These are phyloP conservation scores for Athripsodes cinereus DNA, from an alignment of 2,888 invertebrate genomes.

Conservation along the genomic window DNA sequence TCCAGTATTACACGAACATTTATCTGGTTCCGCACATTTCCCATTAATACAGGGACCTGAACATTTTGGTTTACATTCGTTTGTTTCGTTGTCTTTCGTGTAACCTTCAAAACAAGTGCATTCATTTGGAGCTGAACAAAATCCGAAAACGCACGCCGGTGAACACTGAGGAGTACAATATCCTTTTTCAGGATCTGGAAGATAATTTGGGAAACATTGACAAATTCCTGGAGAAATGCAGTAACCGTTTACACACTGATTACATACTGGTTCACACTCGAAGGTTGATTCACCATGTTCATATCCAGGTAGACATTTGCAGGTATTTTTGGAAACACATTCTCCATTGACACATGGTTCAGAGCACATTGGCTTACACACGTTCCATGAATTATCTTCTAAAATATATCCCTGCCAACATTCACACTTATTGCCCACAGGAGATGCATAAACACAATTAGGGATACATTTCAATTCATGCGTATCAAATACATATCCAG, in stretches of 20 bases:
- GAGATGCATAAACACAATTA: not conserved
- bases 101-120: conserved; percentile 14
- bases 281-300: not conserved
- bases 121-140: conserved; percentile 31
- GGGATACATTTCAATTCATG: not conserved
- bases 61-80: conserved; percentile 4
- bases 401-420: conserved; percentile 6
- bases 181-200: not conserved
- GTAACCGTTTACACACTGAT: not conserved
- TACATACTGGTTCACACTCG: conserved; percentile 3
- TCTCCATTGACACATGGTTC: conserved; percentile 23
- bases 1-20: conserved; percentile 12
- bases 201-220: conserved; percentile 5
- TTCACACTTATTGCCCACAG: conserved; percentile 3
- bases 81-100: not conserved
- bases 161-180: conserved; percentile 23
- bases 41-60: conserved; percentile 4
- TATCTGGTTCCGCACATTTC: conserved; percentile 15
- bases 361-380: conserved; percentile 28
- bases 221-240: conserved; percentile 18
- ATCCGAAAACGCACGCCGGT: conserved; percentile 22
- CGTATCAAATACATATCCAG: conserved; percentile 29
- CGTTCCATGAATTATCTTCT: not conserved
- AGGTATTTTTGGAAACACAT: conserved; percentile 31
- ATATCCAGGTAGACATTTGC: conserved; percentile 11